A percentile compares a stretch with the other conserved stretches of the same genome.
These are phyloP conservation scores for Druon quercuslanigerum DNA, from an alignment of 1,140 invertebrate species.

Conservation along the genomic window DNA sequence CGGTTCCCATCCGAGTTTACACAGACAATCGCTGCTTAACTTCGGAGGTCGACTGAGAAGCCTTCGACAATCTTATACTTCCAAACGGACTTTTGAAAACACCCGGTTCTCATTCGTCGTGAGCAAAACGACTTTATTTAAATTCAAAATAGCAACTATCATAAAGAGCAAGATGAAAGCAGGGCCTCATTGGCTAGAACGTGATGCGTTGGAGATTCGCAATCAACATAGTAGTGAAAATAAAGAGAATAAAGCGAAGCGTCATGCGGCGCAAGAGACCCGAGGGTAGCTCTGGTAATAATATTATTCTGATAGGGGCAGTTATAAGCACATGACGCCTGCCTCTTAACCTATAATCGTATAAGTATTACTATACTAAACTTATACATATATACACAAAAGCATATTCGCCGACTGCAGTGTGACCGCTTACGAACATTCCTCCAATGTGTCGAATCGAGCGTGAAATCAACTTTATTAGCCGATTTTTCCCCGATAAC, in stretches of 20 bases:
- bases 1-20: too few relatives aligned
- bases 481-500: conserved; percentile 55
- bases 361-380: conserved; percentile 51
- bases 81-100: too few relatives aligned
- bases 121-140: too few relatives aligned
- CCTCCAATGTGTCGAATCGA: conserved; percentile 61
- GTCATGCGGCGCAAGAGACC: neutral
- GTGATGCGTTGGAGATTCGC: conserved; percentile 35
- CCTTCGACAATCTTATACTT: too few relatives aligned
- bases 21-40: too few relatives aligned
- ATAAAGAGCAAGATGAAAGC: too few relatives aligned
- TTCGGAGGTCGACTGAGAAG: too few relatives aligned
- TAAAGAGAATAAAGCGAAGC: conserved; percentile 40
- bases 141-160: too few relatives aligned
- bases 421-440: conserved; percentile 45
- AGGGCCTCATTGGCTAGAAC: too few relatives aligned
- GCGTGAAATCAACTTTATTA: conserved; percentile 73
- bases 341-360: conserved; percentile 69
- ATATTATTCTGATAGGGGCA: conserved; percentile 69
- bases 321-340: conserved; percentile 73
- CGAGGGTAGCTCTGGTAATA: conserved; percentile 57
- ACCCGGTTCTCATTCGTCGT: too few relatives aligned
- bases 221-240: conserved; percentile 51
- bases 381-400: conserved; percentile 42
- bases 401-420: conserved; percentile 40